phyloP scores from a whole-genome alignment of 1,140 invertebrate genomes.

The Drosophila lacteicornis region DNA sequence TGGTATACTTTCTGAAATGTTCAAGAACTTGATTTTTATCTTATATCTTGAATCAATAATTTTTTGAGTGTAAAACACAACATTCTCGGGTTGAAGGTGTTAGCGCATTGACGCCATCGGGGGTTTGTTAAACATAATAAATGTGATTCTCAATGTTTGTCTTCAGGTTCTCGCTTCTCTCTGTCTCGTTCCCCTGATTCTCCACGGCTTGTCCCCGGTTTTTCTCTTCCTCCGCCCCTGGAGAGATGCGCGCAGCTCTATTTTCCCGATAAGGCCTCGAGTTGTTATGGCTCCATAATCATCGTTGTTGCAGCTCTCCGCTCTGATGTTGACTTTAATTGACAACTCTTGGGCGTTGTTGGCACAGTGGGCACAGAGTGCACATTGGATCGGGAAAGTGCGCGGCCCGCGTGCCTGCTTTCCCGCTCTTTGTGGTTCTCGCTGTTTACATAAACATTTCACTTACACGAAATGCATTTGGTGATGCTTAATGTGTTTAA shows the following conservation, averaged over 20 bases:
- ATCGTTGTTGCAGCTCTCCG: slow-evolving; percentile 38
- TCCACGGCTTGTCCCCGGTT: not conserved
- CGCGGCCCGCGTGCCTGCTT: slow-evolving; percentile 26
- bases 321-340: slow-evolving; percentile 75
- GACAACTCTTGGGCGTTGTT: slow-evolving; percentile 62
- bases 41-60: slow-evolving; percentile 6
- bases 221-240: not conserved
- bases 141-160: slow-evolving; percentile 69
- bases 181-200: not conserved
- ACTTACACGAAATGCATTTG: slow-evolving; percentile 64
- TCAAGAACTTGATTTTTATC: not conserved
- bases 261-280: slow-evolving; percentile 56
- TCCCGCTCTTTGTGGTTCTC: slow-evolving; percentile 29
- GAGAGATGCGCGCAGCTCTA: slow-evolving; percentile 39
- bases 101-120: slow-evolving; percentile 75
- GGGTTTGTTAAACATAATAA: slow-evolving; percentile 81
- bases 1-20: not conserved
- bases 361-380: slow-evolving; percentile 50
- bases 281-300: slow-evolving; percentile 50
- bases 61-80: slow-evolving; percentile 2
- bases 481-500: slow-evolving; percentile 73
- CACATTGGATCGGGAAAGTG: slow-evolving; percentile 35
- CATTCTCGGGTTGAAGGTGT: slow-evolving; percentile 69
- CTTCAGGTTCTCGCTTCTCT: slow-evolving; percentile 40
- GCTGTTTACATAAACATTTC: slow-evolving; percentile 78